Evolutionary conservation across 2,113 vertebrate genomes (phyloP), one percentile per base, ranked within the genome.

Genomic region (Casuarius casuarius): DNA sequence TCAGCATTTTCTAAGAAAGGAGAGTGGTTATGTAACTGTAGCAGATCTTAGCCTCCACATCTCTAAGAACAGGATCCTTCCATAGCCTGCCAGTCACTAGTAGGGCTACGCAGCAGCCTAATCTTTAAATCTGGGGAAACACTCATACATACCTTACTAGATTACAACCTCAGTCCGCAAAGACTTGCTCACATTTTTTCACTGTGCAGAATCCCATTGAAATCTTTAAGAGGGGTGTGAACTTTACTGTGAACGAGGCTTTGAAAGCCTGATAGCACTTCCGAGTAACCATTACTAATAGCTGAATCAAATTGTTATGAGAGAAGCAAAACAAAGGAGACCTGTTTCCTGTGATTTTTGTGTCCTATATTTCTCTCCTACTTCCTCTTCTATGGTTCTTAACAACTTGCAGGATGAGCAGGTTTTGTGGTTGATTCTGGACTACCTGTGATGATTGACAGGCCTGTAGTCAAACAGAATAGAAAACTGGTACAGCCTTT

Each of bases 311-410:
- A 38, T 22, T 84, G 6, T 84, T 89, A 70, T 35, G 56, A 92
- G 51, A 92, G 46, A 81, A 90, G 40, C 7, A 77, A 78, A 51
- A 28, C 22, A 81, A 74, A 88, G 17, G 31, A 71, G 90, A 73
- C 28, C 14, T 67, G 5, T 54, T 78, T 66, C 40, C 35, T 70
- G 9, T 58, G 22, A 62, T 81, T 84, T 68, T 85, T 70, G 31
- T 25, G 16, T 12, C 12, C 40, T 3, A 67, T 35, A 23, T 70
- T 76, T 52, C 12, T 87, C 74, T 77, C 26, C 8, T 59, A 44
- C 38, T 65, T 70, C 38, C 1, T 59, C 23, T 67, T 73, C 5
- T 63, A 17, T 21, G 0, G 0, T 18, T 31, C 23, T 75, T 51
- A 48, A 26, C 46, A 75, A 48, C 52, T n/a, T 85, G 48, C 31